Percentiles rank a stretch among this genome's conserved stretches.
These are phyloP conservation scores for Dioctria linearis DNA, from an alignment of 2,888 invertebrate genomes.

Conservation along the genomic window DNA sequence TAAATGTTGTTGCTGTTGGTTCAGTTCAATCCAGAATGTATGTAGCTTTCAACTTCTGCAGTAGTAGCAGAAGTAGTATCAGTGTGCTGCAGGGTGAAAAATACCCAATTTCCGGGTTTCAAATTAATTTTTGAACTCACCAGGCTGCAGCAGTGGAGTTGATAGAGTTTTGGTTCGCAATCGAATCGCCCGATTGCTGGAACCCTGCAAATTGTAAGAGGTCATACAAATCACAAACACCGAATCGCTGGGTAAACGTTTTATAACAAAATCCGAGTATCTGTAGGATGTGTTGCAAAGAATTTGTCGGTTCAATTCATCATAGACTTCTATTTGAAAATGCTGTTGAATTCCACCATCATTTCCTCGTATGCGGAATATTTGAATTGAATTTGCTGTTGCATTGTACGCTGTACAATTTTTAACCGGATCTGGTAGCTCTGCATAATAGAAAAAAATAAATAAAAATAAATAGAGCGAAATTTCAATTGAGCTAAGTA, in stretches of 20 bases:
- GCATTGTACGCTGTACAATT: constrained; percentile 68
- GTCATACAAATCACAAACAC: constrained; percentile 66
- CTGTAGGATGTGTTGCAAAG: constrained; percentile 70
- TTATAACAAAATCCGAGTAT: no score
- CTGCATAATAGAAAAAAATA: constrained; percentile 60
- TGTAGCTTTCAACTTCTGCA: neutral
- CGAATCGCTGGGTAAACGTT: constrained; percentile 63
- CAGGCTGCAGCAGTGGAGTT: constrained; percentile 69
- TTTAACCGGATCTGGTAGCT: constrained; percentile 69
- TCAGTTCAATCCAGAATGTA: no score
- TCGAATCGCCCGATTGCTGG: constrained; percentile 68
- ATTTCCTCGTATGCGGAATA: no score
- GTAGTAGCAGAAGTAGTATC: constrained; percentile 53
- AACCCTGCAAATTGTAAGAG: constrained; percentile 69
- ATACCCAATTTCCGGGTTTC: no score
- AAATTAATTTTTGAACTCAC: constrained; percentile 51
- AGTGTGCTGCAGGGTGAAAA: no score
- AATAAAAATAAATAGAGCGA: no score
- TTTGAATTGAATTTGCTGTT: no score
- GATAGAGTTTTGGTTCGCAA: constrained; percentile 69
- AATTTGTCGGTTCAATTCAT: constrained; percentile 60
- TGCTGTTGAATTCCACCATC: no score
- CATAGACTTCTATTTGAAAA: no score
- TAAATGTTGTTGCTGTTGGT: neutral
- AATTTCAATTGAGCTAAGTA: neutral